Conservation (phyloP, 1,140 invertebrate species). For the Cydia splendana region DNA sequence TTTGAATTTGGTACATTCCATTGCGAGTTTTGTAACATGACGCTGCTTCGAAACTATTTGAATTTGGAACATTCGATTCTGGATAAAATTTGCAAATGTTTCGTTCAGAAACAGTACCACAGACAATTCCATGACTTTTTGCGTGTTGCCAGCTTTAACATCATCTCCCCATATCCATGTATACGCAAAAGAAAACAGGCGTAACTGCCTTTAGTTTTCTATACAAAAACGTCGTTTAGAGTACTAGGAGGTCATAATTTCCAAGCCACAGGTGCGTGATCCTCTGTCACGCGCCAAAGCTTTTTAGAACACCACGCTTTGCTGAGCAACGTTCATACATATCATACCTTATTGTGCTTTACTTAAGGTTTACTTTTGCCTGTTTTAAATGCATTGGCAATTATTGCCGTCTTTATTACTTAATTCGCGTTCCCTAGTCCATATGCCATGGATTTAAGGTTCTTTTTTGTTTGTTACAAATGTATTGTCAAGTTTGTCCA, state of each 20-base stretch:
- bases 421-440: neutral
- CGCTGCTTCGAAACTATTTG: neutral
- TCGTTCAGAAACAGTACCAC: neutral
- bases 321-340: neutral
- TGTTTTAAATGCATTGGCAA: neutral
- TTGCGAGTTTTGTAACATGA: no score
- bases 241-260: neutral
- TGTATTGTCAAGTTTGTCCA: neutral
- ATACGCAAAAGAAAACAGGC: neutral
- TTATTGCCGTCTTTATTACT: neutral
- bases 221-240: neutral
- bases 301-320: constrained; percentile 56
- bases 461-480: neutral
- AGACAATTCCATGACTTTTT: neutral
- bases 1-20: neutral
- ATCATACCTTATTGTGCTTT: neutral
- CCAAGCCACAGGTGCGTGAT: constrained; percentile 36
- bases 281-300: constrained; percentile 49
- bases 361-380: neutral
- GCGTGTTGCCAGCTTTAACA: constrained; percentile 10
- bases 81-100: neutral
- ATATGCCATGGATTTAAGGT: neutral
- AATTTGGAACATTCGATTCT: neutral
- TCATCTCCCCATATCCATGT: constrained; percentile 21
- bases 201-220: neutral